These are phyloP conservation scores for Adelges cooleyi DNA, from an alignment of 1,140 invertebrate genomes.

Conservation along the genomic window DNA sequence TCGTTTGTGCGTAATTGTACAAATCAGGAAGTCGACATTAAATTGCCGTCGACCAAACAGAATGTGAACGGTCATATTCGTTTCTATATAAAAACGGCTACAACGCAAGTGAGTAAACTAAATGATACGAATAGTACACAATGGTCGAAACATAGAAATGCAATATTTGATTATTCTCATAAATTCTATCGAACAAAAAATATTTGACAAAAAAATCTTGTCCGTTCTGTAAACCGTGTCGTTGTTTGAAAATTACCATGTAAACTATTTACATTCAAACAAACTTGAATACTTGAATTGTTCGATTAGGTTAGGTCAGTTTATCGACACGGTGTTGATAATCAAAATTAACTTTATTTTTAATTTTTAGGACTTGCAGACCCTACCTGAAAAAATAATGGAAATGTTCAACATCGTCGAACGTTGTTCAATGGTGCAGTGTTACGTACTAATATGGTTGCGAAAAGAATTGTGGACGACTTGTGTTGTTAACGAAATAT, in stretches of 20 bases:
- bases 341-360: background rate
- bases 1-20: background rate
- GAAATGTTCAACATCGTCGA: background rate
- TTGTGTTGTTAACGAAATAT: background rate
- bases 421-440: background rate
- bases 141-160: background rate
- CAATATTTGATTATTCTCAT: no score
- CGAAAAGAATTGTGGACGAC: conserved; percentile 1
- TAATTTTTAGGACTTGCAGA: background rate
- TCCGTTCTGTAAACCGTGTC: no score
- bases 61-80: background rate
- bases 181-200: no score
- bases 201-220: no score
- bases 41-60: background rate
- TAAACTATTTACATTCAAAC: no score
- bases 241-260: no score
- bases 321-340: no score
- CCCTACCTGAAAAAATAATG: background rate
- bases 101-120: background rate
- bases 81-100: background rate
- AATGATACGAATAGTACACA: no score
- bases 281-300: no score
- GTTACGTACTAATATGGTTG: conserved; percentile 10
- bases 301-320: no score
- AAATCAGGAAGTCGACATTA: background rate